Evolutionary conservation across 2,888 invertebrate genomes (phyloP), one percentile per base, ranked within the genome.

Genomic region (Pardosa pseudoannulata): DNA sequence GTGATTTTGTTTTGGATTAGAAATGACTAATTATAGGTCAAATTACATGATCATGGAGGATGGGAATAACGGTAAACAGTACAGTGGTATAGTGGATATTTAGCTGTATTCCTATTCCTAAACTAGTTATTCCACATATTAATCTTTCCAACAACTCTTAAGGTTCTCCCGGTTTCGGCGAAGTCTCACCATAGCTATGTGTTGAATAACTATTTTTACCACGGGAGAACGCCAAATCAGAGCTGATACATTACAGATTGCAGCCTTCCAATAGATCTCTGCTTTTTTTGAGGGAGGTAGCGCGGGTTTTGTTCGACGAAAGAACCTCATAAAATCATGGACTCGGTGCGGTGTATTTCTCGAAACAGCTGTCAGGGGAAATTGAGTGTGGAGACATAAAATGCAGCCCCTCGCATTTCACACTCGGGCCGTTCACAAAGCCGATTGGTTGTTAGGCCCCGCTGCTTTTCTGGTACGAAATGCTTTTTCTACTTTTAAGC

Each of bases 321-420:
- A 85, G 67, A 72, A 72, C 32, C 83, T 85, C 83, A 85, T 85
- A 85, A 85, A 85, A 85, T 85, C 83, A 85, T 85, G 73, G 56
- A 76, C 73, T 85, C 72, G 72, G 83, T 72, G 83, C 71, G 83
- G 83, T 78, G 83, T 85, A 79, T 85, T 85, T 85, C 83, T 85
- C 73, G 83, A 85, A 85, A 85, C 83, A 85, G 83, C 83, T 85
- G 83, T 78, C 83, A 85, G 67, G 83, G 83, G 83, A 85, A 85
- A 85, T 85, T 85, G 83, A 85, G 78, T 85, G 83, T 85, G 78
- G 83, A 85, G 76, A 85, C 83, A 85, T 85, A 85, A 85, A 85
- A 67, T 78, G 83, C 83, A 85, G 83, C 83, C 78, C 78, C 71
- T 36, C 83, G 73, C 78, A 85, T 85, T 85, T 85, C 83, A 85